Conservation (phyloP, 2,888 invertebrate species). For the Cantharis flavilabris region DNA sequence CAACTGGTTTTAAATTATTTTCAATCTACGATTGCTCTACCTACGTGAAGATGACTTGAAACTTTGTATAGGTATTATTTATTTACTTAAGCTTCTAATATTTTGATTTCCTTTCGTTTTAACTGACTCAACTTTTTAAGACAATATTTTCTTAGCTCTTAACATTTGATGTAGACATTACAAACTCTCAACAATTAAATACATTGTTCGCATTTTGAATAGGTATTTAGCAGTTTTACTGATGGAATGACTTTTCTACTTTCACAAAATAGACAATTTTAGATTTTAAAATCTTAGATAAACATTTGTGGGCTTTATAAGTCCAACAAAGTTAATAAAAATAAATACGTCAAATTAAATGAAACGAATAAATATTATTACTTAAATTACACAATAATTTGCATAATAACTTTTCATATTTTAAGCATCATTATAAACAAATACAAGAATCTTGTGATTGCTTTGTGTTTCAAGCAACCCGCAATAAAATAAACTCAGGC, state of each 20-base stretch:
- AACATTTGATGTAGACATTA: slow-evolving; percentile 31
- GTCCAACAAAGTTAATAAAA: not conserved
- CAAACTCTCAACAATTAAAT: slow-evolving; percentile 28
- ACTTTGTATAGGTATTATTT: slow-evolving; percentile 25
- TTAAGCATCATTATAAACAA: slow-evolving; percentile 8
- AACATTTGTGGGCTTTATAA: not conserved
- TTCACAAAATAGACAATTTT: not conserved
- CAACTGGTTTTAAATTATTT: not conserved
- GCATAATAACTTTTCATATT: slow-evolving; percentile 8
- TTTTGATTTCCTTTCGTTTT: slow-evolving; percentile 28
- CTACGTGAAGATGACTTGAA: slow-evolving; percentile 28
- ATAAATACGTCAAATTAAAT: not conserved
- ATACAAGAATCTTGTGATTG: slow-evolving; percentile 9
- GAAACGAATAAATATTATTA: not conserved
- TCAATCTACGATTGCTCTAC: slow-evolving; percentile 13
- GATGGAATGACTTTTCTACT: not conserved
- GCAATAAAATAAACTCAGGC: slow-evolving; percentile 15
- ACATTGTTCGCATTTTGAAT: slow-evolving; percentile 21
- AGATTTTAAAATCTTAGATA: not conserved
- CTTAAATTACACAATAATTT: not conserved
- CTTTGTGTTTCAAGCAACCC: slow-evolving; percentile 9
- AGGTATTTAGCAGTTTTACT: not conserved
- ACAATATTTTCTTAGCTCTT: slow-evolving; percentile 33
- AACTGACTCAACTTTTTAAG: slow-evolving; percentile 24
- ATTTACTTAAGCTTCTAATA: slow-evolving; percentile 29